Evolutionary conservation across 2,888 invertebrate species (phyloP), one percentile per base, ranked within the genome.

Genomic region (Linnaemya tessellans): DNA sequence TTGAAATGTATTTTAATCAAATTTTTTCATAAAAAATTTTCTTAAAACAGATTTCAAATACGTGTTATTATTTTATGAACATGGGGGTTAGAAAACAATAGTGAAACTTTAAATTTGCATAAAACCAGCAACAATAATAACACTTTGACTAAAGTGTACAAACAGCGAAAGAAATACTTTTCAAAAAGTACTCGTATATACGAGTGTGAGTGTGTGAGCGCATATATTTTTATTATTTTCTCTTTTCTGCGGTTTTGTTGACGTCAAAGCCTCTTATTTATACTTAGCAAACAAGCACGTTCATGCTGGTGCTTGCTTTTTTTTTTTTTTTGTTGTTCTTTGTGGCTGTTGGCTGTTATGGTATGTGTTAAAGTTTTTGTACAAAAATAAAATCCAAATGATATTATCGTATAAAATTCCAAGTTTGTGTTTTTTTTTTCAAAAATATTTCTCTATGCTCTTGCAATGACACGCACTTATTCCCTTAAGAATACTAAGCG

Each of bases 261-360:
- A 85, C 85, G 85, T 85, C 85, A 85, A 82, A 82, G 82, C 74
- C 82, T 85, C 82, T 79, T 82, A 75, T 49, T 75, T 79, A 65
- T 65, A 79, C 22, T 82, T 75, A 79, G 64, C 70, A 49, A 82
- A 58, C 70, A 65, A 54, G 82, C 82, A 75, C 85, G 79, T 82
- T 75, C 85, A 75, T 73, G 67, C 64, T 85, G 18, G 68, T 38
- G 60, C 51, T 51, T 68, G 68, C 20, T 46, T 58, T 65, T 35
- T 51, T 1, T 54, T 38, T 13, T 22, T 41, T 41, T 56, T 30
- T 30, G 3, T 30, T 30, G 3, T 68, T 74, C 20, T 56, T 60
- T 43, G 41, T 41, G 11, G 11, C 49, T 65, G 9, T 46, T 46
- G n/a, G n/a, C 41, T 56, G 35, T 74, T 60, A 41, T 41, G 62